These are phyloP conservation scores for Rousettus madagascariensis DNA, from an alignment of 2,797 vertebrate genomes.

Conservation along the genomic window DNA sequence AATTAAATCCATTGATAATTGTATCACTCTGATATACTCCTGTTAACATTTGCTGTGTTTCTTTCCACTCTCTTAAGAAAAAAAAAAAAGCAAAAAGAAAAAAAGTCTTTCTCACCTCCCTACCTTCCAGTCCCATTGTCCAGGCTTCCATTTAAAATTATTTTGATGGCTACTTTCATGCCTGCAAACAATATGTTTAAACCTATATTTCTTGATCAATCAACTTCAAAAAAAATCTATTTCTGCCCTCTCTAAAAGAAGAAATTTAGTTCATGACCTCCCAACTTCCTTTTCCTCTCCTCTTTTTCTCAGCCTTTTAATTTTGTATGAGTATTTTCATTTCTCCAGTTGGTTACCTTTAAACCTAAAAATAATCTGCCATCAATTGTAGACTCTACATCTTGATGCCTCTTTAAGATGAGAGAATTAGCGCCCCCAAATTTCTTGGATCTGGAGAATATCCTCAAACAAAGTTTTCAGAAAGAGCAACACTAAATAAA, in stretches of 20 bases:
- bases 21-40: neutral
- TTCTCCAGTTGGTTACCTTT: neutral
- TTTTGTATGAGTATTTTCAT: neutral
- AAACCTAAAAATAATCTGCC: neutral
- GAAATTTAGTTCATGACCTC: neutral
- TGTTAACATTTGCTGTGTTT: neutral
- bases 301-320: neutral
- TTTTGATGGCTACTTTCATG: neutral
- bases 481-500: neutral
- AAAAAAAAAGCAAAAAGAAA: neutral
- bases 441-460: neutral
- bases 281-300: neutral
- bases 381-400: neutral
- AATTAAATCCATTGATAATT: neutral
- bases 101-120: neutral
- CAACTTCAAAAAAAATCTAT: neutral
- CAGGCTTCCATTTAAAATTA: neutral
- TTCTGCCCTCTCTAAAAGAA: neutral
- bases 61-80: neutral
- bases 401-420: neutral
- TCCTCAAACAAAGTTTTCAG: slow-evolving; percentile 21
- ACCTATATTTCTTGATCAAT: neutral
- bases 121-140: neutral
- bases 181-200: neutral
- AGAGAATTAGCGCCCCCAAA: neutral